These are phyloP conservation scores for Corvus cornix DNA, from an alignment of 2,113 vertebrate genomes.

Conservation along the genomic window DNA sequence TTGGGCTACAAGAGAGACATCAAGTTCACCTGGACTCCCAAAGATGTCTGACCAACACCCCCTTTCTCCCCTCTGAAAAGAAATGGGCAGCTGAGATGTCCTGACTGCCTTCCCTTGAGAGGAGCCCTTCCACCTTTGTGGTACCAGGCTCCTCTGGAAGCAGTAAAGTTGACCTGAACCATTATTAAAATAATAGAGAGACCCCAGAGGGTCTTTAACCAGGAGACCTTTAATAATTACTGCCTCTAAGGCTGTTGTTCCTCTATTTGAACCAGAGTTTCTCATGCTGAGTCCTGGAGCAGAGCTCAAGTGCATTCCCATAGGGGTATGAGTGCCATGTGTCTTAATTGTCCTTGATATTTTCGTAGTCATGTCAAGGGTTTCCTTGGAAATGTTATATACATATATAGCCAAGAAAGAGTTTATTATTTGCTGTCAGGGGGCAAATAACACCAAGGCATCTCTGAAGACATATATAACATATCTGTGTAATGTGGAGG, in stretches of 20 bases:
- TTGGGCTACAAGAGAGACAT: neutral
- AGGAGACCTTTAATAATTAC: conserved; percentile 40
- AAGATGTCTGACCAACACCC: neutral
- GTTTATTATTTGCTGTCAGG: conserved; percentile 58
- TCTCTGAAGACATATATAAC: conserved; percentile 32
- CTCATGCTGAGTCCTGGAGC: conserved; percentile 3
- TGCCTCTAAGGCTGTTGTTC: conserved; percentile 37
- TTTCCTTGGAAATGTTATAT: conserved; percentile 43
- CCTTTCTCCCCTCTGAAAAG: neutral
- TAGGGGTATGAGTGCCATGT: neutral
- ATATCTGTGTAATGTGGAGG: conserved; percentile 21
- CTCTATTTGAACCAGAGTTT: conserved; percentile 12
- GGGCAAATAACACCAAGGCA: conserved; percentile 41
- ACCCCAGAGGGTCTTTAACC: conserved; percentile 18
- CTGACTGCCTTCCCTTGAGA: neutral
- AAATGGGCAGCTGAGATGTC: neutral
- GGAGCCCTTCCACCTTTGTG: neutral
- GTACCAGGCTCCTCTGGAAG: neutral
- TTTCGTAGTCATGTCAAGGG: neutral
- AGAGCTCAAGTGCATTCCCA: neutral
- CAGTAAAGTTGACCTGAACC: neutral
- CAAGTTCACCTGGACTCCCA: neutral
- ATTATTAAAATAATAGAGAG: conserved; percentile 42
- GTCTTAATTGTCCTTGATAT: conserved; percentile 36
- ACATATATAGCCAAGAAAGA: conserved; percentile 17